These are phyloP conservation scores for Chelmon rostratus DNA, from an alignment of 2,797 vertebrate species.

Conservation along the genomic window DNA sequence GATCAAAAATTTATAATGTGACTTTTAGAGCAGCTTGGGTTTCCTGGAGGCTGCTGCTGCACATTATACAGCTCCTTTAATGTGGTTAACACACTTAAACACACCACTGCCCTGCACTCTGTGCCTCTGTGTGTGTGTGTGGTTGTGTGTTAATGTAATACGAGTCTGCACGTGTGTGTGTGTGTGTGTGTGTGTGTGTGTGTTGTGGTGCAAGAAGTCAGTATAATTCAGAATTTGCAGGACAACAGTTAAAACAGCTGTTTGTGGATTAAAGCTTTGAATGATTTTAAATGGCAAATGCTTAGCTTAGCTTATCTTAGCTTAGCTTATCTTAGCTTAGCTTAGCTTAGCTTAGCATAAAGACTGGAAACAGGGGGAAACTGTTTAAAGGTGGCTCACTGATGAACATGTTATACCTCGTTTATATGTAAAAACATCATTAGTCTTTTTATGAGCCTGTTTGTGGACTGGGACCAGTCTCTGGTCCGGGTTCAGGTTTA, in stretches of 20 bases:
- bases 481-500: too few species aligned
- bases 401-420: too few species aligned
- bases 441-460: too few species aligned
- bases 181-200: conserved; percentile 23
- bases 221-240: not conserved
- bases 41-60: conserved; percentile 85
- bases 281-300: not conserved
- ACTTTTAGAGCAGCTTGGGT: conserved; percentile 93
- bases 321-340: too few species aligned
- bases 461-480: too few species aligned
- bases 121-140: conserved; percentile 21
- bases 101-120: conserved; percentile 49
- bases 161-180: not conserved
- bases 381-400: too few species aligned
- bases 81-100: conserved; percentile 91
- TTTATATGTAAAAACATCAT: too few species aligned
- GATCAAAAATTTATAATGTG: conserved; percentile 97
- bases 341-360: too few species aligned
- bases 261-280: not conserved
- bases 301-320: too few species aligned
- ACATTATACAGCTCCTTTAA: conserved; percentile 88
- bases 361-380: too few species aligned
- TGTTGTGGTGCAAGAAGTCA: not conserved
- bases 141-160: conserved; percentile 30
- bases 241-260: not conserved